These are phyloP conservation scores for Cetonia aurata DNA, from an alignment of 2,888 invertebrate genomes.

Conservation along the genomic window DNA sequence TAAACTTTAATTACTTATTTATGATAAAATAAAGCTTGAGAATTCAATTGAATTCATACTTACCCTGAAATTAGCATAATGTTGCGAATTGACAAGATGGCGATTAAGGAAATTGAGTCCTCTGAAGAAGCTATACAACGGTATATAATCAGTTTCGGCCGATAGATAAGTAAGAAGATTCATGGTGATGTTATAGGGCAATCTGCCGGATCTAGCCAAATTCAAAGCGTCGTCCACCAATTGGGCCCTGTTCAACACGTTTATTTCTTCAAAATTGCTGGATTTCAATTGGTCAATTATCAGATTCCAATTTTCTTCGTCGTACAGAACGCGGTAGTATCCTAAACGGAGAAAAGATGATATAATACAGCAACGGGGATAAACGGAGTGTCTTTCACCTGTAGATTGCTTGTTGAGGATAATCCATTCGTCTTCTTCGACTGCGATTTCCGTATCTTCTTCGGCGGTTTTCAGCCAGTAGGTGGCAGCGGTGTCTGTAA, in stretches of 20 bases:
- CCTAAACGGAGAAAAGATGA: conserved; percentile 52
- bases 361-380: background rate
- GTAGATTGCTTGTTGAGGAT: conserved; percentile 73
- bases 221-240: conserved; percentile 69
- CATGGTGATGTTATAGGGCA: conserved; percentile 70
- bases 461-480: conserved; percentile 66
- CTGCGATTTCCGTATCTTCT: conserved; percentile 15
- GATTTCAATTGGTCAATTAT: conserved; percentile 64
- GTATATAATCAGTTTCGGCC: conserved; percentile 73
- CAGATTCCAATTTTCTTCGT: conserved; percentile 63
- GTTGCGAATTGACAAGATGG: conserved; percentile 34
- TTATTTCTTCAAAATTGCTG: conserved; percentile 67
- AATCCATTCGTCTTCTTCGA: conserved; percentile 66
- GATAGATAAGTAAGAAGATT: conserved; percentile 72
- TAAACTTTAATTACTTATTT: background rate
- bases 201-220: conserved; percentile 71
- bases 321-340: conserved; percentile 65
- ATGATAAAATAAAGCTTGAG: background rate
- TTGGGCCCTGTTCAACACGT: conserved; percentile 70
- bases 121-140: conserved; percentile 68
- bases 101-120: conserved; percentile 47
- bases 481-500: conserved; percentile 66
- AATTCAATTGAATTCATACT: background rate
- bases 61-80: conserved; percentile 46
- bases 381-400: conserved; percentile 62